Evolutionary conservation across 1,140 invertebrate genomes (phyloP), one percentile per base, ranked within the genome.

Genomic region (Drosophila trapezifrons): DNA sequence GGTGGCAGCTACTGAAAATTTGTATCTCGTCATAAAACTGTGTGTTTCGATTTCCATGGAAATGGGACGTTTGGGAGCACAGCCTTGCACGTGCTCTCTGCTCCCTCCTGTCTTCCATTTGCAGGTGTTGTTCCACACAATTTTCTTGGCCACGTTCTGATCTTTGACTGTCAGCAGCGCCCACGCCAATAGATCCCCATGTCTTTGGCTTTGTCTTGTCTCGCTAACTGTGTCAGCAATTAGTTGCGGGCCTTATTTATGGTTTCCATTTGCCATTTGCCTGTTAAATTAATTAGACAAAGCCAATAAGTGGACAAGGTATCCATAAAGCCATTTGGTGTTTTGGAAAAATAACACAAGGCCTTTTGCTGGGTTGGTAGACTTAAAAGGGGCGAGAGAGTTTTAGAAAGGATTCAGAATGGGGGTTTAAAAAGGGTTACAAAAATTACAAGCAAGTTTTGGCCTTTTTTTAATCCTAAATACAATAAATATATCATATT

Each of bases 151-250:
- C 69, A 70, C 60, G 52, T 71, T 81, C 66, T 69, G 78, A 78
- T 64, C 56, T 78, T 82, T 80, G 83, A 67, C 73, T 85, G 81
- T 80, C 78, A 80, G 67, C 73, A 81, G 79, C 83, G 84, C 83
- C 83, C 83, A 87, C 83, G 62, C 59, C 60, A 87, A 58, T 29
- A 69, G 60, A 62, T 58, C 54, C 56, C 65, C 65, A 37, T 76
- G 71, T 76, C 81, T 62, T 70, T 73, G 78, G 57, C 63, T 87
- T 86, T 77, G 80, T 65, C 66, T 86, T 86, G 83, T 83, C 83
- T 78, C 46, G 76, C 75, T 65, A 87, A 86, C 83, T 86, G 83
- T 87, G 83, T 89, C 83, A 87, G 83, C 83, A 87, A 87, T 87
- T 87, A 87, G 83, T 87, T 87, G 51, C 72, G 76, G 59, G 56